These are phyloP conservation scores for Enteromius treurensis DNA, from an alignment of 2,797 vertebrate genomes.

Conservation along the genomic window DNA sequence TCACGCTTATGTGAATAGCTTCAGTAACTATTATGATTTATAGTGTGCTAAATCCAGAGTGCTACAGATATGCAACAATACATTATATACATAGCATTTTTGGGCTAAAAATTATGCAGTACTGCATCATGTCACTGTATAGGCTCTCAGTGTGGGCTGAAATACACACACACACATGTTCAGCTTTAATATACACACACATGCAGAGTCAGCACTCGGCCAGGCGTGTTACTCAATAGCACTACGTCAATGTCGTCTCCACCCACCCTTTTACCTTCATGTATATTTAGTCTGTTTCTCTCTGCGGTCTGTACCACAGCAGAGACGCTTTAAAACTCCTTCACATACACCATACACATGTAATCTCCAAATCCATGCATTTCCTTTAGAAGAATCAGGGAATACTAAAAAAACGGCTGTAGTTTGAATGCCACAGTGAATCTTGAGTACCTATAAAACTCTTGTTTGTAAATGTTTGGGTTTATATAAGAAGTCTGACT, in stretches of 20 bases:
- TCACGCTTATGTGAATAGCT: neutral
- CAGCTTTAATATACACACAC: conserved; percentile 25
- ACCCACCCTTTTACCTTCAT: conserved; percentile 44
- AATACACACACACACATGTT: conserved; percentile 10
- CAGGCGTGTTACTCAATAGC: conserved; percentile 38
- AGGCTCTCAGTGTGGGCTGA: neutral
- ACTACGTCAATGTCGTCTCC: conserved; percentile 53
- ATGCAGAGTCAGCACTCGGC: conserved; percentile 54
- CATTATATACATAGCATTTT: neutral
- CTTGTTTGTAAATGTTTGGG: neutral
- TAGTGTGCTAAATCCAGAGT: neutral
- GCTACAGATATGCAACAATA: neutral
- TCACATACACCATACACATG: conserved; percentile 2
- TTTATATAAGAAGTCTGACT: neutral
- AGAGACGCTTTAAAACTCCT: neutral
- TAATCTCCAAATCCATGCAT: neutral
- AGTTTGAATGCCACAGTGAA: conserved; percentile 4
- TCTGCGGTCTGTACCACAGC: neutral
- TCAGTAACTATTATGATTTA: neutral
- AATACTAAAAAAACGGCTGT: neutral
- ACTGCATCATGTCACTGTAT: neutral
- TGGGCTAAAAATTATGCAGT: conserved; percentile 6
- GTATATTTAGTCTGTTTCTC: conserved; percentile 43
- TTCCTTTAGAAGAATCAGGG: neutral
- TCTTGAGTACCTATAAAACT: neutral